Base-by-base conservation (phyloP, 1,140 invertebrate species). In the Drosophila equinoxialis region DNA sequence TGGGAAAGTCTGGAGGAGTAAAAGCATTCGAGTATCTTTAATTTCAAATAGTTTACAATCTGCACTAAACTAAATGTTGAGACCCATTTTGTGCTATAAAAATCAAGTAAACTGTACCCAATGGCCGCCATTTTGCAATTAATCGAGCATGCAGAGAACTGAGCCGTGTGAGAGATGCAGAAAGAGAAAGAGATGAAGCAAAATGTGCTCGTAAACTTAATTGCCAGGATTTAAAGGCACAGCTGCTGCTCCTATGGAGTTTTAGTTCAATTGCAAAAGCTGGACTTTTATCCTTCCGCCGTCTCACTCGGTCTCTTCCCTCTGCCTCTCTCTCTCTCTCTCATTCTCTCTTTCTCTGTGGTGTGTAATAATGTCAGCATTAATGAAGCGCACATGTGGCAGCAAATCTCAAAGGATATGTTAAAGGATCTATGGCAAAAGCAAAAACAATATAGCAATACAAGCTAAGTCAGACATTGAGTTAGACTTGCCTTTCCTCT, bases 401-500 rank as follows among this genome's bases (percentile, higher is more conserved):
- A 51, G 45, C 45, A 51, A 51, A 51, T 51, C 45, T 51, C 45
- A 20, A 51, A 51, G 45, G 45, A 51, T 51, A 51, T 51, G 45
- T 51, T 51, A 51, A 51, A 51, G 51, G 13, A 13, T 30, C 20
- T 71, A 74, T 74, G 71, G 69, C 74, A 37, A 89, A 84, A 87
- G 83, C 84, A 87, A 79, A 87, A 89, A 81, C 84, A 67, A 48
- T 48, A 48, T 77, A 75, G 63, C 77, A 89, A 51, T 51, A 89
- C 84, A 79, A 89, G 84, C 84, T 6, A 30, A 30, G 30, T 30
- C 30, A 30, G 30, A 30, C 30, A 30, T 30, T 30, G 80, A 84
- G 77, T 67, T 80, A 51, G 8, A 51, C 8, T 45, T 42, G 11
- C 13, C 11, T 39, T 11, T 3, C 10, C 8, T 61, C 23, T 26